A percentile compares a stretch with the other conserved stretches of the same genome.
Conservation (phyloP, 2,113 vertebrate genomes). For the Cephalopholis sonnerati region DNA sequence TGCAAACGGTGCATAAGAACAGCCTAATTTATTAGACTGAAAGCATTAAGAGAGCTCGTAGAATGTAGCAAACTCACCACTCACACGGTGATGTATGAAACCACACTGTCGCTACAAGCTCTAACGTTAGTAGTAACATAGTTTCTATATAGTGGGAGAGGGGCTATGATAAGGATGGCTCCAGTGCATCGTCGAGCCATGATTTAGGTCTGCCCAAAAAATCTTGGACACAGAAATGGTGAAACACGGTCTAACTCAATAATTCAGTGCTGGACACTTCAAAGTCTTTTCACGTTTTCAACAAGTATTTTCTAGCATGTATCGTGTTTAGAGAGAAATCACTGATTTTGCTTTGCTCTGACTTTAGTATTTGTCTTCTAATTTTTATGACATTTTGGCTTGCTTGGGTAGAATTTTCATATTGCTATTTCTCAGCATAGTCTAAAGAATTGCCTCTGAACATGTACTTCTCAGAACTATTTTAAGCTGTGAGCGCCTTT, state of each 20-base stretch:
- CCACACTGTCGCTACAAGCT: no score
- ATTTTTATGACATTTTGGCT: not conserved
- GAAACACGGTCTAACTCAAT: not conserved
- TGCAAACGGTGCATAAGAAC: no score
- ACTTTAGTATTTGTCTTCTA: not conserved
- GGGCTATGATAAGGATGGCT: not conserved
- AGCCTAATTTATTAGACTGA: no score
- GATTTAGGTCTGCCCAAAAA: not conserved
- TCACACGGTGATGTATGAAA: no score
- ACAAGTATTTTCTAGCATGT: no score
- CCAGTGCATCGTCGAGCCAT: not conserved
- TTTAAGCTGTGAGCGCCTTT: slow-evolving; percentile 25
- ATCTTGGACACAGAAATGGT: not conserved
- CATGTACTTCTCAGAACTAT: slow-evolving; percentile 15
- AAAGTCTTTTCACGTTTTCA: no score
- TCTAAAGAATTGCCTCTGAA: slow-evolving; percentile 13
- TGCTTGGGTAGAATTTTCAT: slow-evolving; percentile 24
- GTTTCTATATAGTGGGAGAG: no score
- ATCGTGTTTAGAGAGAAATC: no score
- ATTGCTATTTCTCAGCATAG: not conserved
- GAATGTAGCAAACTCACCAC: no score
- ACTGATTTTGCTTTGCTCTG: not conserved
- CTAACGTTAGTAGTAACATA: no score
- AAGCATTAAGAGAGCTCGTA: no score
- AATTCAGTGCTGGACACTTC: not conserved